Evolutionary conservation across 2,113 vertebrate species (phyloP), one percentile per base, ranked within the genome.

Genomic region (Lipotes vexillifer): DNA sequence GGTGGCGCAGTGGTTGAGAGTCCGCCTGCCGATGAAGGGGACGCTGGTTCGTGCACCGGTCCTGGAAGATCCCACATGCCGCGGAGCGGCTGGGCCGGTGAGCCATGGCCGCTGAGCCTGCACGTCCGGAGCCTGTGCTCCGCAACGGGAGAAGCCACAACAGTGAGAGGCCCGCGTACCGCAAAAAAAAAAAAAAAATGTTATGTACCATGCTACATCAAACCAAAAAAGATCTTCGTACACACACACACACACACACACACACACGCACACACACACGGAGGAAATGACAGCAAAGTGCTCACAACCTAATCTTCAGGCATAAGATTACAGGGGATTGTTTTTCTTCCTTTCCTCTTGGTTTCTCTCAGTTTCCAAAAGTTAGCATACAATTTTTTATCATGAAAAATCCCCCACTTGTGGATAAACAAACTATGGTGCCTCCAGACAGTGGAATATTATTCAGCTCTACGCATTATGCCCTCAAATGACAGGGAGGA

Each of bases 241-340:
- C 2, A 27, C 52, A 46, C 10, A 4, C 29, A 27, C 29, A 18
- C 21, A 18, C 49, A 2, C 36, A 29, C 61, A 33, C 25, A 27
- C 63, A 3, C 10, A 8, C 20, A 23, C 0, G 10, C 13, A 31
- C 2, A 17, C 5, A 4, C n/a, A 20, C 77, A 41, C 8, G 29
- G 1, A 11, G 36, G 23, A 52, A 36, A 65, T 38, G 25, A 74
- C 11, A 10, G 9, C 3, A 2, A 5, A 55, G 38, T 5, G 8
- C 12, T 15, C 29, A 13, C 7, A 29, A 25, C 21, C 13, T 23
- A 33, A 13, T 2, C 36, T 46, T 25, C n/a, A 80, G 21, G 3
- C 63, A 8, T 27, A 77, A 71, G 33, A 31, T 78, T 7, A 36
- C 31, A 75, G 29, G n/a, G 5, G 4, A 20, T 31, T 9, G 29